phyloP scores from a whole-genome alignment of 2,888 invertebrate species.

The Adelognathus sp. region DNA sequence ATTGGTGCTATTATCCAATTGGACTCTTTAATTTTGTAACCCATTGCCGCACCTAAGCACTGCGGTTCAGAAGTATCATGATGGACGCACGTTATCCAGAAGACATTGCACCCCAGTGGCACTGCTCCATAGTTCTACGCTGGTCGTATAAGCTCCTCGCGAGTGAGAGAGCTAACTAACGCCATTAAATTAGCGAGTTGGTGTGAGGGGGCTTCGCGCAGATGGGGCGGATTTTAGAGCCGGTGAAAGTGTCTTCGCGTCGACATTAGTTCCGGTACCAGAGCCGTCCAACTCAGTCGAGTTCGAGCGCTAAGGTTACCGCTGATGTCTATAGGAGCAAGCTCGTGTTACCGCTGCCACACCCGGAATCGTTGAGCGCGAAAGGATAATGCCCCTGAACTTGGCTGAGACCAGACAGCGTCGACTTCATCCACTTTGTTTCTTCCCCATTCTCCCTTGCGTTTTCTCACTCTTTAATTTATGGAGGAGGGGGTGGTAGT shows the following conservation, averaged over 20 bases:
- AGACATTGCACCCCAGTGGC: conserved; percentile 28
- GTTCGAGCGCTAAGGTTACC: conserved; percentile 16
- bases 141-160: conserved; percentile 67
- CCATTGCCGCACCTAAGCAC: conserved; percentile 14
- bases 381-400: conserved; percentile 56
- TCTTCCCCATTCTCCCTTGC: conserved; percentile 5
- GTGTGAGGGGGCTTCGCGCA: conserved; percentile 66
- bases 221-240: not conserved
- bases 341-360: conserved; percentile 15
- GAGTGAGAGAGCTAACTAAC: conserved; percentile 72
- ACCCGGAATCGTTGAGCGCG: conserved; percentile 55
- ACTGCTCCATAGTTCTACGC: not conserved
- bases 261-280: conserved; percentile 25
- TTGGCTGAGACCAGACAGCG: conserved; percentile 39
- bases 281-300: conserved; percentile 19
- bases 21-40: no score
- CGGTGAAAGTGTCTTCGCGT: conserved; percentile 30
- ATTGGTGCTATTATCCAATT: not conserved
- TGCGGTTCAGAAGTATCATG: conserved; percentile 25
- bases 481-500: conserved; percentile 40
- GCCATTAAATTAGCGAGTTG: conserved; percentile 73
- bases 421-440: not conserved
- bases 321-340: no score
- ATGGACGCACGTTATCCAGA: conserved; percentile 10
- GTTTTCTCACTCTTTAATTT: conserved; percentile 45